phyloP scores from a whole-genome alignment of 2,113 vertebrate genomes.

The Struthio camelus region DNA sequence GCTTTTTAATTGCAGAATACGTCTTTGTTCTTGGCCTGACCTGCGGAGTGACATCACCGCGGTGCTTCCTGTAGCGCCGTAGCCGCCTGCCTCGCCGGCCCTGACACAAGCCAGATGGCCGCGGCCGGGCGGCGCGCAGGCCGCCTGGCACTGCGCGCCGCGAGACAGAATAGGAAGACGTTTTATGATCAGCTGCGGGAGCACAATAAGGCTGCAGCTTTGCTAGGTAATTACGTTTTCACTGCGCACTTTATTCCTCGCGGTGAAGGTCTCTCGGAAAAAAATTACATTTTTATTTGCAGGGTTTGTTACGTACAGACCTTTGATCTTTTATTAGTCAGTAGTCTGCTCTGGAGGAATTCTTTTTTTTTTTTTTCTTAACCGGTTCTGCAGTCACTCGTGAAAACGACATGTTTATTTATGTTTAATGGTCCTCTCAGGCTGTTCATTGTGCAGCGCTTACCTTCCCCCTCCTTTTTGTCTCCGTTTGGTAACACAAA shows the following conservation, averaged over 20 bases:
- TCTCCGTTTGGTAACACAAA: slow-evolving; percentile 18
- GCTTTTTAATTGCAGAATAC: slow-evolving; percentile 67
- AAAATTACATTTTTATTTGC: slow-evolving; percentile 61
- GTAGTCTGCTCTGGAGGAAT: slow-evolving; percentile 29
- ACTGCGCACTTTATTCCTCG: slow-evolving; percentile 56
- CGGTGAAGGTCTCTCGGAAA: slow-evolving; percentile 41
- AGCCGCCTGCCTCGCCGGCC: slow-evolving; percentile 64
- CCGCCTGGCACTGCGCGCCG: slow-evolving; percentile 71
- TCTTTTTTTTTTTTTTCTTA: not conserved
- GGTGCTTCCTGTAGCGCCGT: slow-evolving; percentile 67
- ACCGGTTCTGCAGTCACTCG: slow-evolving; percentile 35
- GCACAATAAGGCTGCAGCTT: slow-evolving; percentile 69
- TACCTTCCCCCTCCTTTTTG: not conserved
- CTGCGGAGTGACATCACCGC: slow-evolving; percentile 72
- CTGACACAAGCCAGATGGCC: slow-evolving; percentile 82
- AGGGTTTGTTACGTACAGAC: slow-evolving; percentile 2
- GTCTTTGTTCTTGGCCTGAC: slow-evolving; percentile 74
- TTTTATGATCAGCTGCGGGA: slow-evolving; percentile 69
- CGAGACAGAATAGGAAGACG: slow-evolving; percentile 77
- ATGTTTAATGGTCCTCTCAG: slow-evolving; percentile 44
- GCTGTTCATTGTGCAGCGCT: slow-evolving; percentile 23
- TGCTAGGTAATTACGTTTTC: slow-evolving; percentile 79
- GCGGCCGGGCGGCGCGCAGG: slow-evolving; percentile 72
- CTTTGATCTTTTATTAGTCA: slow-evolving; percentile 57
- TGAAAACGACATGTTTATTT: slow-evolving; percentile 62